Base-by-base conservation (phyloP, 2,113 vertebrate genomes). In the Hepsetus odoe region DNA sequence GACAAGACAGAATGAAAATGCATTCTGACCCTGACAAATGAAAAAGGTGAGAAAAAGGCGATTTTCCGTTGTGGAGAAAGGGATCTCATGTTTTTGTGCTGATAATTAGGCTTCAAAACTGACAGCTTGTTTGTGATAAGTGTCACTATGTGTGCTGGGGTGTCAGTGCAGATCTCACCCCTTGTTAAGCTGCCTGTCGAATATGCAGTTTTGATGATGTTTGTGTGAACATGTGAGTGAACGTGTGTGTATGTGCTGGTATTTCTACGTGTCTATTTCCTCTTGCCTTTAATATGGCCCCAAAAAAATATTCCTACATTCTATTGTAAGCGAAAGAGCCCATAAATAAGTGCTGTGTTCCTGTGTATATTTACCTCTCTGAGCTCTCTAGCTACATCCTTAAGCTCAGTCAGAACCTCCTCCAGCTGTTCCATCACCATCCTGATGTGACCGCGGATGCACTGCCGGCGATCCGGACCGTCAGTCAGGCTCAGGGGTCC, bases 401-500 rank as follows among this genome's bases (percentile, higher is more conserved):
- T 85, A 42, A 85, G 77, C 69, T 85, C 80, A 26, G 11, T 40
- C 20, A 85, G 80, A 66, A 85, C 69, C 30, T 85, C 49, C 58
- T 85, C 83, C 76, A 85, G 74, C 74, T 82, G 80, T 59, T 82
- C 83, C 80, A 85, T 82, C 38, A 80, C 76, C 68, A 65, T 76
- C 77, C 53, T 80, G 38, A 85, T 71, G 77, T 82, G 77, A 24
- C 44, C 55, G 32, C 80, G 69, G 74, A 85, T 80, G 64, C 56
- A 22, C 58, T 67, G 26, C 24, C 80, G 73, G 40, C 77, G 83
- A 64, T 77, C 83, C 56, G 18, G 65, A 65, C 76, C 67, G n/a
- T 72, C 59, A 35, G 46, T 66, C 24, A 62, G 35, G 59, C 18
- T 76, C 66, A 30, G 33, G 16, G 73, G 35, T 80, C 72, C 77